These are phyloP conservation scores for Drosophila watanabei DNA, from an alignment of 1,140 invertebrate genomes.

Conservation along the genomic window DNA sequence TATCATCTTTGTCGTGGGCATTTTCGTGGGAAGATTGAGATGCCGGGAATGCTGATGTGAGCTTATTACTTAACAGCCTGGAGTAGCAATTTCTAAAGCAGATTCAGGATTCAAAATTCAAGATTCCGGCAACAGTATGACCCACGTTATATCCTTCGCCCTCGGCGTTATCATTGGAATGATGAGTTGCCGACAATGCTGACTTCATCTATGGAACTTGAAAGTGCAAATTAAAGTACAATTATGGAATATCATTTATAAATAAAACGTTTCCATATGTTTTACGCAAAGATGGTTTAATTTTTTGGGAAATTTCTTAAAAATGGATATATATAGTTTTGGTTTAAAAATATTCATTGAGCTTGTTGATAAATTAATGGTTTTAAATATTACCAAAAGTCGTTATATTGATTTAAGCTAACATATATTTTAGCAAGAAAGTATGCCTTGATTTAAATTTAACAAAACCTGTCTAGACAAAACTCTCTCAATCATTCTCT, in stretches of 20 bases:
- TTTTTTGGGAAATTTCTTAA: too few relatives aligned
- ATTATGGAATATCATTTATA: neutral
- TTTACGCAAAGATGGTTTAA: neutral
- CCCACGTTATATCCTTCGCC: conserved; percentile 58
- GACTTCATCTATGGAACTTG: neutral
- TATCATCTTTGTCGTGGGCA: conserved; percentile 49
- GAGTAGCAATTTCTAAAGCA: neutral
- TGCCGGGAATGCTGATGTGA: conserved; percentile 35
- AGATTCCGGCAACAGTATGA: conserved; percentile 29
- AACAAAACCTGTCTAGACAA: neutral
- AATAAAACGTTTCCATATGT: neutral
- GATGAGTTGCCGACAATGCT: conserved; percentile 48
- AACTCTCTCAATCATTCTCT: neutral
- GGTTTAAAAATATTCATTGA: too few relatives aligned
- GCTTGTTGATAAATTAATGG: too few relatives aligned
- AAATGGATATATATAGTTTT: too few relatives aligned
- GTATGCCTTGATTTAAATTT: conserved; percentile 1
- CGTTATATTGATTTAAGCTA: too few relatives aligned
- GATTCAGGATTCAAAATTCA: neutral
- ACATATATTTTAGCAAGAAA: neutral
- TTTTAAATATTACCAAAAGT: too few relatives aligned
- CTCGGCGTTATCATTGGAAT: conserved; percentile 50
- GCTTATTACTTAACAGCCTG: too few relatives aligned
- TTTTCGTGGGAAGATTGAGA: conserved; percentile 43
- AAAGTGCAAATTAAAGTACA: neutral